Evolutionary conservation across 2,113 vertebrate genomes (phyloP).

Genomic region (Pitta sordida): DNA sequence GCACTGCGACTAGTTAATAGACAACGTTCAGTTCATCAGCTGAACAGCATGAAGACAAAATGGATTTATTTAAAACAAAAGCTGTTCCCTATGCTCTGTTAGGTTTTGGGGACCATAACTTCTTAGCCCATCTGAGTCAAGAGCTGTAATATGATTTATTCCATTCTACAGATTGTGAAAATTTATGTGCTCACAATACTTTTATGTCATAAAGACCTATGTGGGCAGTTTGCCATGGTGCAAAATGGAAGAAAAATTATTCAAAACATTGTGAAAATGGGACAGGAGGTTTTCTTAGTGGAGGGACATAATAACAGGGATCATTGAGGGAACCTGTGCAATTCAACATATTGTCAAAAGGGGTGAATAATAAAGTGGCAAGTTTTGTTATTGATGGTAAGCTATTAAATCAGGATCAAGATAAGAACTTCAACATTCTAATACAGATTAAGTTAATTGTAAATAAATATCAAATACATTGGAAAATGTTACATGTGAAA

Average conservation of each 20-base stretch:
- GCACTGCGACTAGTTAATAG: no score
- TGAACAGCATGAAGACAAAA: background rate
- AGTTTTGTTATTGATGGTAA: background rate
- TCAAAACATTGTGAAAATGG: background rate
- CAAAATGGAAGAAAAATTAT: background rate
- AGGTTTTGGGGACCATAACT: background rate
- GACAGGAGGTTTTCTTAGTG: background rate
- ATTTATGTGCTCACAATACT: background rate
- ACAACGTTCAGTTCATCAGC: background rate
- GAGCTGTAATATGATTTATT: background rate
- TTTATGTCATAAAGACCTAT: background rate
- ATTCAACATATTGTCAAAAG: background rate
- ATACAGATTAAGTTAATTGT: background rate
- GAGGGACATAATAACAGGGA: background rate
- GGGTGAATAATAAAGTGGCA: background rate
- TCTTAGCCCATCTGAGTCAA: background rate
- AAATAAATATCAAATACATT: background rate
- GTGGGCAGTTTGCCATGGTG: background rate
- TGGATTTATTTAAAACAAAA: background rate
- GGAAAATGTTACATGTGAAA: background rate
- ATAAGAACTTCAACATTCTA: background rate
- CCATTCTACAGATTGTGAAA: background rate
- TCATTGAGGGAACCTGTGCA: background rate
- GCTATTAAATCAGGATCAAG: background rate
- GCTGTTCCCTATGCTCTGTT: background rate